Evolutionary conservation across 2,888 invertebrate genomes (phyloP).

Genomic region (Drosophila suboccidentalis): DNA sequence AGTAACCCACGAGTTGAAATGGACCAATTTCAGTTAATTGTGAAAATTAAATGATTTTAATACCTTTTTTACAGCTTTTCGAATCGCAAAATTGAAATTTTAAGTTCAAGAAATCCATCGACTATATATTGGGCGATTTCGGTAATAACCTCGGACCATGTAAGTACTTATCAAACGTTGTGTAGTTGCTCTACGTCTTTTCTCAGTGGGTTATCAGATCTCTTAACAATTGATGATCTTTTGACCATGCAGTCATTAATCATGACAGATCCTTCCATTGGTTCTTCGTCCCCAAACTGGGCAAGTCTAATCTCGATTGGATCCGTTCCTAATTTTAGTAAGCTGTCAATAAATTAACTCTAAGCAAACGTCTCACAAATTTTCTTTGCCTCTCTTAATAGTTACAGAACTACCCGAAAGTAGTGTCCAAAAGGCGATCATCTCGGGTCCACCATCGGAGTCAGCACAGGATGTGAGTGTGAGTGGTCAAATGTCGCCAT

Average conservation of each 20-base stretch:
- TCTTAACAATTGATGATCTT: neutral
- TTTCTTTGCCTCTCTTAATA: neutral
- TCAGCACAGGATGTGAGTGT: neutral
- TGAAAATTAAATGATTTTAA: neutral
- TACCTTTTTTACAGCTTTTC: neutral
- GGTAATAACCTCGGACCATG: too few species aligned
- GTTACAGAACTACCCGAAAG: neutral
- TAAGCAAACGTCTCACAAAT: neutral
- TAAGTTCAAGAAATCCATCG: neutral
- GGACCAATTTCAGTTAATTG: neutral
- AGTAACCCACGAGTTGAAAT: neutral
- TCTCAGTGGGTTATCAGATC: neutral
- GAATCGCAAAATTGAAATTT: neutral
- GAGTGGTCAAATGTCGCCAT: conserved; percentile 48
- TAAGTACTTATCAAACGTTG: neutral
- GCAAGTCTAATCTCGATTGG: conserved; percentile 29
- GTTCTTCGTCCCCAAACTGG: conserved; percentile 56
- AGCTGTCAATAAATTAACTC: neutral
- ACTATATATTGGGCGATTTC: neutral
- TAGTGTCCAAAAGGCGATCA: neutral
- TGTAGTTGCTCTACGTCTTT: neutral
- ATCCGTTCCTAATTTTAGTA: conserved; percentile 7
- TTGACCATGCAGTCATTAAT: neutral
- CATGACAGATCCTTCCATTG: conserved; percentile 49
- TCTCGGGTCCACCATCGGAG: neutral